These are phyloP conservation scores for Cotesia chilonis DNA, from an alignment of 1,140 invertebrate species.

Conservation along the genomic window DNA sequence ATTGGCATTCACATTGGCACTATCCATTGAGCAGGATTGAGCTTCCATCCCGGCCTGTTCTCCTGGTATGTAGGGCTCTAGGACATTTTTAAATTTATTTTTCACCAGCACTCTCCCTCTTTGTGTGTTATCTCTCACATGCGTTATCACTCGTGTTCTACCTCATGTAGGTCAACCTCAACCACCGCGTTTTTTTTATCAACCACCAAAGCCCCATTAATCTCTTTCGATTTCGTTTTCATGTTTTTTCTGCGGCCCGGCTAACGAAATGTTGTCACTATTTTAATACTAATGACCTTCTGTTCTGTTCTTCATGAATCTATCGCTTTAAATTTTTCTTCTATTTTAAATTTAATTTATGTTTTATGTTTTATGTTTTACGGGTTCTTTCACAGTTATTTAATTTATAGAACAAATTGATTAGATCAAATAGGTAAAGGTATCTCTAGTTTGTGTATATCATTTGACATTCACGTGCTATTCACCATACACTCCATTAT, in stretches of 20 bases:
- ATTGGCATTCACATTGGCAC: slow-evolving; percentile 22
- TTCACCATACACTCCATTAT: slow-evolving; percentile 64
- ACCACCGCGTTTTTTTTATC: slow-evolving; percentile 27
- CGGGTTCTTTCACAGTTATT: slow-evolving; percentile 40
- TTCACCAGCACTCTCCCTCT: slow-evolving; percentile 8
- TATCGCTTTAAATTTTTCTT: no score
- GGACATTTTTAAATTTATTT: slow-evolving; percentile 53
- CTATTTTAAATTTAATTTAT: no score
- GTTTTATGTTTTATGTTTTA: no score
- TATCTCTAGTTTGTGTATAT: slow-evolving; percentile 50
- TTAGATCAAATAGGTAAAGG: slow-evolving; percentile 59
- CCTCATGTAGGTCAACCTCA: slow-evolving; percentile 35
- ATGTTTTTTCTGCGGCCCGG: no score
- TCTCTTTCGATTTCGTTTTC: slow-evolving; percentile 11
- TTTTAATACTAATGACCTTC: no score
- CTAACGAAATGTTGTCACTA: not conserved
- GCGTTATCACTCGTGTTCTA: slow-evolving; percentile 34
- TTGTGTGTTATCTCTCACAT: slow-evolving; percentile 20
- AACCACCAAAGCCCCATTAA: slow-evolving; percentile 21
- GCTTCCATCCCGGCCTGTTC: slow-evolving; percentile 32
- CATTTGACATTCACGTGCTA: slow-evolving; percentile 50
- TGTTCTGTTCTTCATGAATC: no score
- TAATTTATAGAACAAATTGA: slow-evolving; percentile 59
- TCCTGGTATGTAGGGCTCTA: slow-evolving; percentile 57
- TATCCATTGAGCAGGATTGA: slow-evolving; percentile 7